Evolutionary conservation across 2,888 invertebrate genomes (phyloP), one percentile per base, ranked within the genome.

Genomic region (Ochropleura leucogaster): DNA sequence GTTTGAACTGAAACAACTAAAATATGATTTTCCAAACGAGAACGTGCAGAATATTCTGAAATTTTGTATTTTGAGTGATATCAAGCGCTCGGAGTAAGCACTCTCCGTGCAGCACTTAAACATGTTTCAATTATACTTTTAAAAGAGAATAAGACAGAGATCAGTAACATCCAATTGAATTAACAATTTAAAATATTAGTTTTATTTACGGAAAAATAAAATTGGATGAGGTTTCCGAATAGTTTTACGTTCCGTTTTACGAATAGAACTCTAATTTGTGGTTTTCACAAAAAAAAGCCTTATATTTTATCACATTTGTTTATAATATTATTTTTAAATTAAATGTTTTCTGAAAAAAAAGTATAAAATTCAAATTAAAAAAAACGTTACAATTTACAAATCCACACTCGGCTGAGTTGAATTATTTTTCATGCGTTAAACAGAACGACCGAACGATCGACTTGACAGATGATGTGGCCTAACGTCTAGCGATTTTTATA

Each of bases 401-500:
- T 30, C 18, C 16, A 7, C 9, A 12, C 40, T 18, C 47, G 42
- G 14, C 16, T n/a, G 47, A 47, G 16, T 44, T 53, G 40, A 46
- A 42, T 30, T 49, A 2, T 30, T 12, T 53, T 55, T 67, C 14
- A 76, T 88, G 86, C 85, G 83, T 88, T 30, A 30, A 59, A 87
- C 78, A 64, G 79, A 90, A 85, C 91, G 89, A 91, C 78, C 87
- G 89, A 91, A 87, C 90, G 89, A 91, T 83, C 90, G 90, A 90
- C 86, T 86, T 96, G 96, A 96, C 96, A 95, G 96, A 95, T 96
- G 96, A 96, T 96, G 96, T 96, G 96, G 96, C 96, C 94, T 92
- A 93, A 90, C 89, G 90, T 93, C 92, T 92, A 90, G 90, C 89
- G 90, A 93, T 90, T 94, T 91, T 93, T 93, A 74, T 90, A 90